Base-by-base conservation (phyloP, 2,888 invertebrate genomes). In the Drosophila mimetica region DNA sequence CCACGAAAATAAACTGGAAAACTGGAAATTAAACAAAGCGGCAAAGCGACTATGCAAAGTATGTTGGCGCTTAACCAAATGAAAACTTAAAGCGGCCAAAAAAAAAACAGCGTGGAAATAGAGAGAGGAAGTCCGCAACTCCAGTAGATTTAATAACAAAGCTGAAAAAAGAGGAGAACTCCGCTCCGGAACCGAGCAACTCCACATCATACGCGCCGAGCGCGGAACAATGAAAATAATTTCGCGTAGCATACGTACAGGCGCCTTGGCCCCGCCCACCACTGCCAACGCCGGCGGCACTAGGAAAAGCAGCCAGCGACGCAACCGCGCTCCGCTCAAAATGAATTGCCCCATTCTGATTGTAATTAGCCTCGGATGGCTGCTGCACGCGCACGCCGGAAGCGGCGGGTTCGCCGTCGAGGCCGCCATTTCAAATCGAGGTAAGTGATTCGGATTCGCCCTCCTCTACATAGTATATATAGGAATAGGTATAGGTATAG, bases 341-440 rank as follows among this genome's bases (percentile, higher is more conserved):
- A 87, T 90, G 90, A 89, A 91, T 89, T 88, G 91, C 78, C 90
- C 91, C 85, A 89, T 90, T 90, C 89, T 90, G 88, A 89, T 91
- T 84, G 86, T 90, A 90, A 91, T 91, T 91, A 91, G 90, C 89
- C 89, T 91, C 67, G 89, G 89, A 75, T 91, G 90, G 82, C 80
- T 91, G 86, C 77, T 91, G 76, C 90, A 90, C 84, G 88, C 89
- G 76, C 88, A 88, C 78, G 75, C 79, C 76, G 77, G 84, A 60
- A 59, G 54, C 73, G 50, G 67, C 66, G 76, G 85, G 41, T 60
- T 60, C 71, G 41, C 55, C 66, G 90, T 80, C 65, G 89, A 89
- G 75, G 91, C 91, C 74, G 90, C 90, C 78, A 90, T 91, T 88
- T 91, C 91, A 79, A 91, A 89, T 87, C 89, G 91, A 89, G 91